Conservation (phyloP, 1,140 invertebrate genomes). For the Drosophila rhopaloa region DNA sequence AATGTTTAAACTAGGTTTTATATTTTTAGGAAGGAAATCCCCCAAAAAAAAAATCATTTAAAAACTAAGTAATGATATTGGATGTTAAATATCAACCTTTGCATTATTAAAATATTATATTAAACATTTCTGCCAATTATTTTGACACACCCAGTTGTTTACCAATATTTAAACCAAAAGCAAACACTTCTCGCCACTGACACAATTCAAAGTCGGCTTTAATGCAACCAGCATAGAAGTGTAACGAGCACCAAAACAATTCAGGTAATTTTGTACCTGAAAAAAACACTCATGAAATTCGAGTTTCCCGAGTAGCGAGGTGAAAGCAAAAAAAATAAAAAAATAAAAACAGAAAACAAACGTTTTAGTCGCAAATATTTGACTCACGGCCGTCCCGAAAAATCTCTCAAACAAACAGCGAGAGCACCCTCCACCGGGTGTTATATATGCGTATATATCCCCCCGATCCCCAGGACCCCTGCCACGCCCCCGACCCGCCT, state of each 20-base stretch:
- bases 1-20: neutral
- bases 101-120: too few species aligned
- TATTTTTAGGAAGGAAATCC: neutral
- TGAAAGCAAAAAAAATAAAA: too few species aligned
- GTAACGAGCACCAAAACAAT: neutral
- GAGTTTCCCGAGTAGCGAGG: neutral
- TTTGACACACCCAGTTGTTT: too few species aligned
- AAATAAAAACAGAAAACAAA: neutral
- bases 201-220: neutral
- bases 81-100: too few species aligned
- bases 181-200: too few species aligned
- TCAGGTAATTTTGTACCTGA: neutral
- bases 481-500: slow-evolving; percentile 2
- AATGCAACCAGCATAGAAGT: neutral
- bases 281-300: neutral
- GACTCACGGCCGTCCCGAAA: slow-evolving; percentile 8
- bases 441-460: neutral
- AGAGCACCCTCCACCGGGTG: slow-evolving; percentile 8
- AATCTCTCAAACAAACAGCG: slow-evolving; percentile 24
- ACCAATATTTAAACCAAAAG: too few species aligned
- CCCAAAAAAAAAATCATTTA: too few species aligned
- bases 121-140: too few species aligned
- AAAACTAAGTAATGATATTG: neutral
- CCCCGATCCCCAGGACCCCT: slow-evolving; percentile 6
- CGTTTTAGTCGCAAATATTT: slow-evolving; percentile 33